Conservation (phyloP, 2,888 invertebrate species). For the Nasonovia ribisnigri region DNA sequence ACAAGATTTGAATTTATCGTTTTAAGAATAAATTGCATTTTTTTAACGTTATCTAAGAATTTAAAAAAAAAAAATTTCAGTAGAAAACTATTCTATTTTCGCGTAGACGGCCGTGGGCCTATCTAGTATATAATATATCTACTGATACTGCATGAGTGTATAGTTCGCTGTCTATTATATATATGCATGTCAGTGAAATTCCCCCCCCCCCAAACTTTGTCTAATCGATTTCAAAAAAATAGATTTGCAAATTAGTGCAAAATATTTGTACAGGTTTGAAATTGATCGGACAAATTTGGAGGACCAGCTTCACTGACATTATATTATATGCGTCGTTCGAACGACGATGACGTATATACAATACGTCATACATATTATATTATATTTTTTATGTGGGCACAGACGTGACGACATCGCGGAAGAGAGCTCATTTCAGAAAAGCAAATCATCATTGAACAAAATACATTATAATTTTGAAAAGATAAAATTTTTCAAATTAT, state of each 20-base stretch:
- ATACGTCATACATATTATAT: neutral
- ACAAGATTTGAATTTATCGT: neutral
- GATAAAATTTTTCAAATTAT: no score
- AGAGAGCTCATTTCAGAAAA: no score
- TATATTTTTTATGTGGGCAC: neutral
- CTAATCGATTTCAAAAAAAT: no score
- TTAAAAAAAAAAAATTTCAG: no score
- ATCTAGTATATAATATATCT: neutral
- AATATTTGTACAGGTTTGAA: no score
- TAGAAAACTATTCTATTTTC: neutral
- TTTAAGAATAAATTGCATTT: neutral
- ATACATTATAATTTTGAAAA: no score
- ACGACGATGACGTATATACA: neutral
- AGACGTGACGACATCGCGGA: neutral
- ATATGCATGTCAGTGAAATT: no score
- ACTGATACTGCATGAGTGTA: neutral
- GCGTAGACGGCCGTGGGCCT: neutral
- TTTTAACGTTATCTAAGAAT: neutral
- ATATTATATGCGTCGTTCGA: neutral
- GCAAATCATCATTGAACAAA: no score
- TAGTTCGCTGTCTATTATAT: neutral
- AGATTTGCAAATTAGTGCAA: no score
- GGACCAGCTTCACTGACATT: no score
- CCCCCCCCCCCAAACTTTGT: no score
- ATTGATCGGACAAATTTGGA: no score